Evolutionary conservation across 2,888 invertebrate species (phyloP), one percentile per base, ranked within the genome.

Genomic region (Ethmia dodecea): DNA sequence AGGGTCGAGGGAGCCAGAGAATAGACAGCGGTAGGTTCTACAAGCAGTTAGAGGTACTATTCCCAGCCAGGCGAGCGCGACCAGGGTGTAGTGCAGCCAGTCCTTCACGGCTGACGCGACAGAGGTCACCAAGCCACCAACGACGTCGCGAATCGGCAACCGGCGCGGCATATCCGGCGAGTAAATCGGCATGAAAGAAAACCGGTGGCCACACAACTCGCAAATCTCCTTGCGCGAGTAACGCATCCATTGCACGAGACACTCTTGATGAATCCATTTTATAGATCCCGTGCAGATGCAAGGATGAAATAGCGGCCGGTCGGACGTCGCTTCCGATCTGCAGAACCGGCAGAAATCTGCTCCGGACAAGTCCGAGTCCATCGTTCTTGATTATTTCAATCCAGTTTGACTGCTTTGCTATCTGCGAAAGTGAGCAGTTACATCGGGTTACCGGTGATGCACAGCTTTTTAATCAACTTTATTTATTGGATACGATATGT

Each of bases 111-210:
- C 98, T 27, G 95, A 95, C 2, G 93, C 93, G 16, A 98, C 91
- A 12, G 97, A 98, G 3, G 94, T 91, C 34, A 97, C 87, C 31
- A 98, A 80, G 2, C 99, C 99, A 28, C 94, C 94, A 0, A 97
- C 89, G 5, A 99, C 94, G 75, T 99, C 99, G 47, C 92, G 91
- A 16, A 99, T 86, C 0, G 99, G 99, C 56, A 99, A 86, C 41
- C 98, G 90, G 42, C 98, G 91, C n/a, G 99, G 99, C 99, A 99
- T 99, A 72, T 99, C 99, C 15, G 98, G 97, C n/a, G 98, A 97
- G 80, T 99, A 99, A 56, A 99, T 99, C 15, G 99, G 99, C 63
- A 97, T 97, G 67, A 99, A 99, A 3, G 97, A 96, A 79, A 99
- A 99, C 41, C 96, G 92, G 80, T 99, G 96, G 43, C 98, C 96